These are phyloP conservation scores for Nesospiza acunhae DNA, from an alignment of 2,113 vertebrate genomes.

Conservation along the genomic window DNA sequence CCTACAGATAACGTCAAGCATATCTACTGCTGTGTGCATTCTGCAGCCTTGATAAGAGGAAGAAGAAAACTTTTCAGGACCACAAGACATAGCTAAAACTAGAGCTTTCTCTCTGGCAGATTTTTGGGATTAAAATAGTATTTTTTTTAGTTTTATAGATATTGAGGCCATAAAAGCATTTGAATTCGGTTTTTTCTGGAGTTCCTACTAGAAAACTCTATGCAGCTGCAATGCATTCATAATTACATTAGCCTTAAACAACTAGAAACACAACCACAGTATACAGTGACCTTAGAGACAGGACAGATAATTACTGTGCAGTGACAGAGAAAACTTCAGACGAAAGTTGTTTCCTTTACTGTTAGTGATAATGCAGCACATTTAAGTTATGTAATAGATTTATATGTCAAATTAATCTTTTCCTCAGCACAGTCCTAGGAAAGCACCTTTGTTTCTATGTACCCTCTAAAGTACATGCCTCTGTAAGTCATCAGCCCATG, in stretches of 20 bases:
- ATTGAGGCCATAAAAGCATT: not conserved
- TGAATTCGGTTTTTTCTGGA: not conserved
- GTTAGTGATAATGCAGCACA: not conserved
- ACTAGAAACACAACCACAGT: not conserved
- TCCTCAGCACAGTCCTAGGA: not conserved
- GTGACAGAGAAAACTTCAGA: not conserved
- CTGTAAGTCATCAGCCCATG: not conserved
- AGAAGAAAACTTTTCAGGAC: conserved; percentile 45
- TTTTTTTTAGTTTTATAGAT: not conserved
- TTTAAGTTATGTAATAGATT: conserved; percentile 2
- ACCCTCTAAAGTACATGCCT: not conserved
- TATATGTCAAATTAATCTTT: conserved; percentile 3
- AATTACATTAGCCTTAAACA: not conserved
- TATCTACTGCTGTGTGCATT: conserved; percentile 45
- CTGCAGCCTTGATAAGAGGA: conserved; percentile 40
- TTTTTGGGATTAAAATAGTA: conserved; percentile 18
- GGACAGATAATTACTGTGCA: conserved; percentile 24
- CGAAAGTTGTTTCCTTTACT: not conserved
- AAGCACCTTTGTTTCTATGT: not conserved
- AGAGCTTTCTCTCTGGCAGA: not conserved
- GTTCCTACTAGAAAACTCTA: not conserved
- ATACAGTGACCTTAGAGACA: not conserved
- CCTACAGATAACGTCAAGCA: conserved; percentile 24
- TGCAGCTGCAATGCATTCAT: not conserved
- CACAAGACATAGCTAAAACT: conserved; percentile 32